Percentiles rank a stretch among this genome's conserved stretches.
Conservation (phyloP, 2,113 vertebrate species). For the Cynoglossus semilaevis region DNA sequence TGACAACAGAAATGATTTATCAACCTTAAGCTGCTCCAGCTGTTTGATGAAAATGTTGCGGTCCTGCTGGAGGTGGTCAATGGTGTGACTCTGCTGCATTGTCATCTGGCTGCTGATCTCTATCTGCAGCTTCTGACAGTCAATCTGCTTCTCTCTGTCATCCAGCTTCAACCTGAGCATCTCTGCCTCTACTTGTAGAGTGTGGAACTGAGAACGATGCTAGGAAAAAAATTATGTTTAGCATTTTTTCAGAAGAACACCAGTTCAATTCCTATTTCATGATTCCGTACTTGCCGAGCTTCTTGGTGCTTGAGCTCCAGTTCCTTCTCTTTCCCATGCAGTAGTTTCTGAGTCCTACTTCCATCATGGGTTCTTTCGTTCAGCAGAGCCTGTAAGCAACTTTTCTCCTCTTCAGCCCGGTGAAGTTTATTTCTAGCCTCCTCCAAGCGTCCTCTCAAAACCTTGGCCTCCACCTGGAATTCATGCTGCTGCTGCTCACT, state of each 20-base stretch:
- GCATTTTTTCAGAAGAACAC: neutral
- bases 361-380: constrained; percentile 61
- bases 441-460: constrained; percentile 65
- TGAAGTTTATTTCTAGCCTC: constrained; percentile 65
- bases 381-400: constrained; percentile 60
- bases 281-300: constrained; percentile 54
- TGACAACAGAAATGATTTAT: neutral
- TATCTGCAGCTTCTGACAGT: constrained; percentile 71
- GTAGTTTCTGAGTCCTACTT: constrained; percentile 57
- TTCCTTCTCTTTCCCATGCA: constrained; percentile 69
- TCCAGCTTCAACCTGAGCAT: constrained; percentile 63
- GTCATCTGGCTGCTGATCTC: constrained; percentile 65
- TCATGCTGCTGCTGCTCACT: constrained; percentile 68
- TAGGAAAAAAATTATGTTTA: neutral
- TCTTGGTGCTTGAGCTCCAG: constrained; percentile 63
- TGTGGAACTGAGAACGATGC: constrained; percentile 30
- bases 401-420: constrained; percentile 45
- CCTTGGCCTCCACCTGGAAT: constrained; percentile 63
- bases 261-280: neutral
- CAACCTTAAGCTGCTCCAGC: constrained; percentile 77
- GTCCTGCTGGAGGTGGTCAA: constrained; percentile 72
- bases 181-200: constrained; percentile 55
- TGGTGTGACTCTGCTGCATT: constrained; percentile 63
- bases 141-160: constrained; percentile 68
- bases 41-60: constrained; percentile 77